These are phyloP conservation scores for Suricata suricatta DNA, from an alignment of 2,113 vertebrate genomes.

Conservation along the genomic window DNA sequence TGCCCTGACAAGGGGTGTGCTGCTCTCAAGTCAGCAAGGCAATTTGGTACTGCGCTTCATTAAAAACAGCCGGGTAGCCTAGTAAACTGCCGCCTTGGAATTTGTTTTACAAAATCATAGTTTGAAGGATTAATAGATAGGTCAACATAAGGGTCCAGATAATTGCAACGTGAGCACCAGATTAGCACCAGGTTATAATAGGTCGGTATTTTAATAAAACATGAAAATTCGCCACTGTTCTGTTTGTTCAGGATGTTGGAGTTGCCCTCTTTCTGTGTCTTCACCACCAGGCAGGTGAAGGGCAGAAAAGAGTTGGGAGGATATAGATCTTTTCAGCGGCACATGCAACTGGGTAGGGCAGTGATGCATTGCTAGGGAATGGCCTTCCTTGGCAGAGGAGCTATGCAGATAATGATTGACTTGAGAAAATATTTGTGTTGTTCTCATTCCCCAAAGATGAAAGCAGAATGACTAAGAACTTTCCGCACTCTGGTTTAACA, in stretches of 20 bases:
- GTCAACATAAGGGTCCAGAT: not conserved
- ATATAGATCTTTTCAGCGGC: not conserved
- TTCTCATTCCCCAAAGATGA: not conserved
- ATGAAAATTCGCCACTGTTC: not conserved
- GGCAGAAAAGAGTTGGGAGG: not conserved
- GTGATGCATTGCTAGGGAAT: not conserved
- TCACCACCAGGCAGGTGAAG: not conserved
- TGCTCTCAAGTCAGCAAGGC: not conserved
- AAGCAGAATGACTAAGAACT: not conserved
- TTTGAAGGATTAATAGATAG: not conserved
- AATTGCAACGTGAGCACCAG: not conserved
- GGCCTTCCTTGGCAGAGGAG: not conserved
- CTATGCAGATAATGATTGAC: not conserved
- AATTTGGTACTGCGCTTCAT: not conserved
- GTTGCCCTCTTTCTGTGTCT: not conserved
- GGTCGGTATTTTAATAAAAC: conserved; percentile 12
- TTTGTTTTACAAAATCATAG: not conserved
- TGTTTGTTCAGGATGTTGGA: not conserved
- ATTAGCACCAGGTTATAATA: not conserved
- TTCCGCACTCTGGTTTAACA: not conserved
- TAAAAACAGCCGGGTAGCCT: not conserved
- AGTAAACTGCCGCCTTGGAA: not conserved
- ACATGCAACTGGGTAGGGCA: not conserved
- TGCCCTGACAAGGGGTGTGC: not conserved
- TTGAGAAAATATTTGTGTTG: not conserved